Evolutionary conservation across 1,140 invertebrate genomes (phyloP).

Genomic region (Ceratoteleas bidentatus): DNA sequence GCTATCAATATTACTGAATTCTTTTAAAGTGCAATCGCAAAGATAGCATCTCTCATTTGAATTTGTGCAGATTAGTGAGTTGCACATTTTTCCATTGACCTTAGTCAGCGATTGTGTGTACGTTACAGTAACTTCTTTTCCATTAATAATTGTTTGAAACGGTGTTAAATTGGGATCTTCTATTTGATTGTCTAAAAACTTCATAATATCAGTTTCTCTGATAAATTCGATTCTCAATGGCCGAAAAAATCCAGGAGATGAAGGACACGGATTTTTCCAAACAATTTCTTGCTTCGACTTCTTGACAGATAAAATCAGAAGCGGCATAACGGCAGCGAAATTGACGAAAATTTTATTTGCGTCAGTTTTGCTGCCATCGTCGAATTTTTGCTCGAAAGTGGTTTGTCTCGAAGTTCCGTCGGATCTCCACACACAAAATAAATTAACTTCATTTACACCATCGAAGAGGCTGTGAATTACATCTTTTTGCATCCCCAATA

Average conservation of each 20-base stretch:
- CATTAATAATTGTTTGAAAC: slow-evolving; percentile 49
- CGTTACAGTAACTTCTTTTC: slow-evolving; percentile 51
- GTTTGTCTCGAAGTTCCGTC: slow-evolving; percentile 70
- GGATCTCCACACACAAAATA: slow-evolving; percentile 72
- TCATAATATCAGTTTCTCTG: neutral
- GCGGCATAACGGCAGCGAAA: neutral
- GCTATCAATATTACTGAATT: slow-evolving; percentile 72
- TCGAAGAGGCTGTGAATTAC: slow-evolving; percentile 45
- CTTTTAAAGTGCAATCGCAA: slow-evolving; percentile 72
- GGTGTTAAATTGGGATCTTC: slow-evolving; percentile 36
- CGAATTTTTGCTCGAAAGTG: slow-evolving; percentile 71
- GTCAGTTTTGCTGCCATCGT: slow-evolving; percentile 6
- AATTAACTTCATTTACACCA: slow-evolving; percentile 36
- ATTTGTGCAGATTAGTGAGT: slow-evolving; percentile 72
- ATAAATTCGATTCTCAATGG: neutral
- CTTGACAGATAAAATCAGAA: neutral
- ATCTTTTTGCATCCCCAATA: slow-evolving; percentile 51
- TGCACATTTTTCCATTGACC: slow-evolving; percentile 77
- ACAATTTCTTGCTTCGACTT: neutral
- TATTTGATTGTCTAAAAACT: neutral
- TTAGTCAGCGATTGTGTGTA: slow-evolving; percentile 72
- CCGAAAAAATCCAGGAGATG: neutral
- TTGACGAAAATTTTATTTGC: neutral
- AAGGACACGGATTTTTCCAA: neutral
- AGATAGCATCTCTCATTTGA: slow-evolving; percentile 75